Evolutionary conservation across 2,888 invertebrate species (phyloP).

Genomic region (Drosophila paracracens): DNA sequence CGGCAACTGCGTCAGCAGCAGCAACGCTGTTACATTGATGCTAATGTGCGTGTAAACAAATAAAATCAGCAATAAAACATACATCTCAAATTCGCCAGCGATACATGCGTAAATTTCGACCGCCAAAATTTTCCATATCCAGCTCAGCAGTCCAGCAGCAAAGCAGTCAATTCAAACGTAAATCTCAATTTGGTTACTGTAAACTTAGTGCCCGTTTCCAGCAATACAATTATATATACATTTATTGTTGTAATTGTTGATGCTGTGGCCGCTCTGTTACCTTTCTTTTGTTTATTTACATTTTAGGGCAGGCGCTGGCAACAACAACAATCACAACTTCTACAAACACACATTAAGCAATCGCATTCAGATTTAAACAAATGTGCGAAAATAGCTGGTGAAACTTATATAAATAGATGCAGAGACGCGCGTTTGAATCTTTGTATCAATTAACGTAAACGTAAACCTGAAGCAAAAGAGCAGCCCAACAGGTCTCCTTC

Average conservation of each 20-base stretch:
- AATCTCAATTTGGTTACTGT: constrained; percentile 63
- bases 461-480: constrained; percentile 47
- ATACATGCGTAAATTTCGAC: constrained; percentile 76
- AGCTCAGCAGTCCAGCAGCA: constrained; percentile 1
- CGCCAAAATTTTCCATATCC: constrained; percentile 66
- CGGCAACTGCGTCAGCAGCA: constrained; percentile 63
- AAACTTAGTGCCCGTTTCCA: constrained; percentile 62
- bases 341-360: constrained; percentile 56
- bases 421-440: constrained; percentile 64
- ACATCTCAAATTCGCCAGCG: constrained; percentile 64
- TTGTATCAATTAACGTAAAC: constrained; percentile 76
- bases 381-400: constrained; percentile 70
- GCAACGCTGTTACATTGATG: constrained; percentile 68
- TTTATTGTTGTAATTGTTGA: constrained; percentile 74
- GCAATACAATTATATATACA: constrained; percentile 67
- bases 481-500: constrained; percentile 32
- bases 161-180: constrained; percentile 35
- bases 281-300: constrained; percentile 75
- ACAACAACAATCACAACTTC: constrained; percentile 19
- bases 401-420: constrained; percentile 57
- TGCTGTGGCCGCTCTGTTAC: constrained; percentile 44
- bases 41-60: constrained; percentile 78
- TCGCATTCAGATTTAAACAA: constrained; percentile 69
- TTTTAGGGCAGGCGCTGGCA: constrained; percentile 70
- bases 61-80: constrained; percentile 79